phyloP scores from a whole-genome alignment of 2,888 invertebrate genomes.

The Conomelus anceps region DNA sequence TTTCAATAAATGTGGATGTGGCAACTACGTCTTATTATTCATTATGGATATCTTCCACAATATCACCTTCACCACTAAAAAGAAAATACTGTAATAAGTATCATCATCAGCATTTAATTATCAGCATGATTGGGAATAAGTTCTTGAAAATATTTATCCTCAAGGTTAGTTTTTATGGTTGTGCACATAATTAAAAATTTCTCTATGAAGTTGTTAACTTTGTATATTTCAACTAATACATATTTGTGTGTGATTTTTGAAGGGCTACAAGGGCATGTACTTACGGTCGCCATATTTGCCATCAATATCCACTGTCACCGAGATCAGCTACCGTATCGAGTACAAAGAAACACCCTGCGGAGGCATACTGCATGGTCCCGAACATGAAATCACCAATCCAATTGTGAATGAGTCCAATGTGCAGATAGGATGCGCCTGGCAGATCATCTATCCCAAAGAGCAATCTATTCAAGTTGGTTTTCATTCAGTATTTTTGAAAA shows the following conservation, averaged over 20 bases:
- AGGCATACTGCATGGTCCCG: neutral
- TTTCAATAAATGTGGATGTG: no score
- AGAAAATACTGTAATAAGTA: no score
- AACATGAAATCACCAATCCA: neutral
- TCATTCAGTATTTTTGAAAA: neutral
- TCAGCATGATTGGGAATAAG: no score
- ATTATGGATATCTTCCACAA: no score
- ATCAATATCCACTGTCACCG: neutral
- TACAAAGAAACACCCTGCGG: constrained; percentile 8
- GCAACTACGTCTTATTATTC: no score
- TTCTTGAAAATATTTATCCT: no score
- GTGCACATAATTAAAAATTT: no score
- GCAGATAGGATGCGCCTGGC: neutral
- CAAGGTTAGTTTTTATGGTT: no score
- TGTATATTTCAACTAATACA: neutral
- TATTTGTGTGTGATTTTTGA: neutral
- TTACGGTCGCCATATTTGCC: neutral
- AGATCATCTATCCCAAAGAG: neutral
- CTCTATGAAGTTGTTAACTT: no score
- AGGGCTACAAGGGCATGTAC: neutral
- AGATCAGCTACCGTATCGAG: neutral
- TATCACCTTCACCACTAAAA: no score
- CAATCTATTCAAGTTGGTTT: neutral
- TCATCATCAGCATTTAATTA: no score
- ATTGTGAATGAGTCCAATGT: neutral